Conservation (phyloP, 1,140 invertebrate species). For the Orussus abietinus region DNA sequence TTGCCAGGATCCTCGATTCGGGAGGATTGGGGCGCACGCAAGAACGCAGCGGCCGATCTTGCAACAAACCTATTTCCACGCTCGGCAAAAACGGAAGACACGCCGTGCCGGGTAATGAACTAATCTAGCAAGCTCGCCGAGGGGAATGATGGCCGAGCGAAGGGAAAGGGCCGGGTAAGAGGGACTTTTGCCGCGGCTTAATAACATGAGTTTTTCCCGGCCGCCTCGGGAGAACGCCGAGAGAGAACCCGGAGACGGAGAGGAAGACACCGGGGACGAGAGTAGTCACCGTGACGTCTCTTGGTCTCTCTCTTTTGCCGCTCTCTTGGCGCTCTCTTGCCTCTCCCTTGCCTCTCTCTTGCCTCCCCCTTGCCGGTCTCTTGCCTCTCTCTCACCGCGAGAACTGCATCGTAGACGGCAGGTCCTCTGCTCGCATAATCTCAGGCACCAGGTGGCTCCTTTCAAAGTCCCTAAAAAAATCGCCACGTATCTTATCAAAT, state of each 20-base stretch:
- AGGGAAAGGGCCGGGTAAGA: conserved; percentile 16
- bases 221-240: conserved; percentile 15
- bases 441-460: too few relatives aligned
- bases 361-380: conserved; percentile 3
- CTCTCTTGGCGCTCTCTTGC: conserved; percentile 3
- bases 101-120: conserved; percentile 36
- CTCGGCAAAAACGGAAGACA: conserved; percentile 35
- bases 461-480: too few relatives aligned
- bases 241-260: conserved; percentile 14
- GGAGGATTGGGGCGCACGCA: conserved; percentile 22
- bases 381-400: too few relatives aligned
- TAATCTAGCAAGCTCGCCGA: conserved; percentile 30
- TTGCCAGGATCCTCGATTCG: too few relatives aligned
- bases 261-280: conserved; percentile 5
- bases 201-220: conserved; percentile 37
- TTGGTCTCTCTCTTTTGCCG: not conserved
- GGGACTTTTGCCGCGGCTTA: conserved; percentile 32
- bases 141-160: conserved; percentile 11
- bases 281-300: not conserved
- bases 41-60: conserved; percentile 31
- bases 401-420: too few relatives aligned
- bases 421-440: too few relatives aligned
- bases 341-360: conserved; percentile 5
- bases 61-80: conserved; percentile 42
- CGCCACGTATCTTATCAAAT: too few relatives aligned